These are phyloP conservation scores for Watsonalla binaria DNA, from an alignment of 2,888 invertebrate genomes.

Conservation along the genomic window DNA sequence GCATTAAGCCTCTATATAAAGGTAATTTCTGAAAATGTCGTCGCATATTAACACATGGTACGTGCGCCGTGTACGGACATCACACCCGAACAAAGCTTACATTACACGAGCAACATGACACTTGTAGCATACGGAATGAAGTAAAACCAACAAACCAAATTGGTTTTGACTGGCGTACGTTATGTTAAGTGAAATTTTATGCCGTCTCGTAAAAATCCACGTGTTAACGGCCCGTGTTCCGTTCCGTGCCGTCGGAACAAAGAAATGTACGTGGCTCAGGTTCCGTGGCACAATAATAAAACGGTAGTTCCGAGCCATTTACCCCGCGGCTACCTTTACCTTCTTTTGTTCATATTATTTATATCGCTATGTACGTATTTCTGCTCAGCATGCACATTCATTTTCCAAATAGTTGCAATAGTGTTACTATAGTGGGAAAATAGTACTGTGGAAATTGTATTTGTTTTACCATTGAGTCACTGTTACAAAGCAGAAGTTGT, in stretches of 20 bases:
- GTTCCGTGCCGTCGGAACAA: slow-evolving; percentile 13
- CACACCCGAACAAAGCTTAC: slow-evolving; percentile 45
- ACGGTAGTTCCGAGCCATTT: slow-evolving; percentile 46
- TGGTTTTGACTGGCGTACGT: slow-evolving; percentile 38
- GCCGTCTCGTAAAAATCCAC: slow-evolving; percentile 55
- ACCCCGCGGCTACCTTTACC: slow-evolving; percentile 27
- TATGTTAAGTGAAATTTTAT: slow-evolving; percentile 64
- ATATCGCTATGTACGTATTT: slow-evolving; percentile 6
- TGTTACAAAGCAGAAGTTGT: neutral
- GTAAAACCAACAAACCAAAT: slow-evolving; percentile 50
- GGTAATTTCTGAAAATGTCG: neutral
- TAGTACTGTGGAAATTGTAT: neutral
- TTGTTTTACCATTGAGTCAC: neutral
- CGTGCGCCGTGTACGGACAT: slow-evolving; percentile 15
- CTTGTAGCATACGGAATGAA: slow-evolving; percentile 46
- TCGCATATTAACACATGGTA: neutral
- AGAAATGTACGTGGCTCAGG: slow-evolving; percentile 3
- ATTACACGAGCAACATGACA: slow-evolving; percentile 38
- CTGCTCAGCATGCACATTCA: neutral
- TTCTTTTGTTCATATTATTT: slow-evolving; percentile 34
- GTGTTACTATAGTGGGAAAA: neutral
- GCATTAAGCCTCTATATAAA: neutral
- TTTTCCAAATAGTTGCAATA: slow-evolving; percentile 7
- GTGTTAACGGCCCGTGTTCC: slow-evolving; percentile 24
- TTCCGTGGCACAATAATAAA: slow-evolving; percentile 34